A percentile compares a stretch with the other conserved stretches of the same genome.
These are phyloP conservation scores for Stegodyphus mimosarum DNA, from an alignment of 1,140 invertebrate genomes.

Conservation along the genomic window DNA sequence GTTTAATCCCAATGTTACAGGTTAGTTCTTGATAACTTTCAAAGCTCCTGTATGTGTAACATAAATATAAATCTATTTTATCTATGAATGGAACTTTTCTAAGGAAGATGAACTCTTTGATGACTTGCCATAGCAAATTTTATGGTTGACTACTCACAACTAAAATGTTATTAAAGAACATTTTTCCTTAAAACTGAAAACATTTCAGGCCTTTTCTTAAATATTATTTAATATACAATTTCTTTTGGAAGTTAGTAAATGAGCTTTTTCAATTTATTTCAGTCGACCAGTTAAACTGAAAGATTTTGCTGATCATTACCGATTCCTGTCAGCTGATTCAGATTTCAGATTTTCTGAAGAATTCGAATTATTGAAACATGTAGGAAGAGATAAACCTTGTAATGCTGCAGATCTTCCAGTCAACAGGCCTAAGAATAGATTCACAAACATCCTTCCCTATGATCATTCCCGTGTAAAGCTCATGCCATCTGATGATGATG, in stretches of 20 bases:
- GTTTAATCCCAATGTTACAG: too few species aligned
- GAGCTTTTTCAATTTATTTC: background rate
- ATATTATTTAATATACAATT: too few species aligned
- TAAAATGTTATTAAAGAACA: too few species aligned
- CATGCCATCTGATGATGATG: constrained; percentile 95
- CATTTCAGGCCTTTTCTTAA: too few species aligned
- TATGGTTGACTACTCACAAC: too few species aligned
- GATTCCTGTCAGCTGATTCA: constrained; percentile 95
- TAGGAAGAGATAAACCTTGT: constrained; percentile 88
- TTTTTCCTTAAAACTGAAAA: too few species aligned
- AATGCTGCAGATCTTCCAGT: constrained; percentile 93
- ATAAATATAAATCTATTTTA: too few species aligned
- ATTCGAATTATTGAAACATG: constrained; percentile 96
- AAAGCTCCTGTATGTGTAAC: too few species aligned
- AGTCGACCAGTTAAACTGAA: constrained; percentile 88
- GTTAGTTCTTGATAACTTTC: too few species aligned
- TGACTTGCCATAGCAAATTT: too few species aligned
- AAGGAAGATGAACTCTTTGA: too few species aligned
- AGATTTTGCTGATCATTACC: constrained; percentile 93
- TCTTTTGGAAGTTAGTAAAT: background rate
- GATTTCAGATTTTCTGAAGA: constrained; percentile 98
- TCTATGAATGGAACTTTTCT: too few species aligned
- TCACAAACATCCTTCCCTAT: constrained; percentile 98
- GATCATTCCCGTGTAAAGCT: constrained; percentile 96
- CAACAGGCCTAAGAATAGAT: constrained; percentile 97